A percentile compares a stretch with the other conserved stretches of the same genome.
Conservation (phyloP, 2,797 vertebrate species). For the Scleropages formosus region DNA sequence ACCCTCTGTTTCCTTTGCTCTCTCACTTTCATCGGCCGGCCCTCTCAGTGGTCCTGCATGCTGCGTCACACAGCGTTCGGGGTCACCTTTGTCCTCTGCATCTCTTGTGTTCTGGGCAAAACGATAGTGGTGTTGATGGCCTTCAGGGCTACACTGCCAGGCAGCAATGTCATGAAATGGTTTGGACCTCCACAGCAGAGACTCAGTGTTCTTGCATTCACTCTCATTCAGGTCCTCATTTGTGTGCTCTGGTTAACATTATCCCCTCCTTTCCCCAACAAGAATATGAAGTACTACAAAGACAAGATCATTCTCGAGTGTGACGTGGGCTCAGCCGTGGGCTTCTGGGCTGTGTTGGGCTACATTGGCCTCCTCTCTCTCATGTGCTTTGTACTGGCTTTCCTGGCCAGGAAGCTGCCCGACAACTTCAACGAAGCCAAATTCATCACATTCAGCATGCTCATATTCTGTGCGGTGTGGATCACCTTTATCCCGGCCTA, state of each 20-base stretch:
- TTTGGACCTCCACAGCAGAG: slow-evolving; percentile 35
- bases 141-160: too few relatives aligned
- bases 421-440: slow-evolving; percentile 29
- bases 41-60: too few relatives aligned
- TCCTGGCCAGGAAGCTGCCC: slow-evolving; percentile 38
- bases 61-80: too few relatives aligned
- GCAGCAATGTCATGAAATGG: slow-evolving; percentile 41
- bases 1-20: slow-evolving; percentile 34
- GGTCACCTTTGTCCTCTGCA: too few relatives aligned
- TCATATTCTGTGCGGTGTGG: slow-evolving; percentile 40
- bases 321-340: too few relatives aligned
- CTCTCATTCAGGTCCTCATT: slow-evolving; percentile 29
- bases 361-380: slow-evolving; percentile 36
- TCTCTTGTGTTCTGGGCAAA: too few relatives aligned
- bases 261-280: slow-evolving; percentile 31
- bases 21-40: too few relatives aligned
- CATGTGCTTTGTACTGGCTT: slow-evolving; percentile 41
- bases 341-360: slow-evolving; percentile 27
- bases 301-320: too few relatives aligned
- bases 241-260: slow-evolving; percentile 44
- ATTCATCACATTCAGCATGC: slow-evolving; percentile 20
- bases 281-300: slow-evolving; percentile 36
- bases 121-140: too few relatives aligned
- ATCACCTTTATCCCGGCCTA: slow-evolving; percentile 37
- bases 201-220: slow-evolving; percentile 30